Conservation (phyloP, 2,113 vertebrate genomes). For the Epinephelus fuscoguttatus region DNA sequence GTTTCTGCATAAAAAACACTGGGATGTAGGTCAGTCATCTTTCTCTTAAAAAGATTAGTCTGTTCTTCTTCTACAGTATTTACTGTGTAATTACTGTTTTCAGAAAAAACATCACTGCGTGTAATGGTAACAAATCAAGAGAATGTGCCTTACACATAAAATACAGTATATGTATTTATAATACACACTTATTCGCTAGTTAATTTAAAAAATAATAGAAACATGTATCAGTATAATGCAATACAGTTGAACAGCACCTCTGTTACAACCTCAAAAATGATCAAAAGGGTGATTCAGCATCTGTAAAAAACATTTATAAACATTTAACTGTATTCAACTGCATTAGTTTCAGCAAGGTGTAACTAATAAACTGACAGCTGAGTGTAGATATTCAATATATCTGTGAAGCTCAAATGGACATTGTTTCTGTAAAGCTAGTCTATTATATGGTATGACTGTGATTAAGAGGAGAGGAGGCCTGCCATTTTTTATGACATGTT, state of each 20-base stretch:
- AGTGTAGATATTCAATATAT: background rate
- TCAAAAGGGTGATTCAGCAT: background rate
- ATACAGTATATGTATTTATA: background rate
- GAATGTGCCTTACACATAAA: background rate
- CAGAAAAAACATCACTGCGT: background rate
- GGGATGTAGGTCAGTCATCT: background rate
- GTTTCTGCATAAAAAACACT: no score
- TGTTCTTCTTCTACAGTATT: background rate
- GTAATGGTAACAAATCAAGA: background rate
- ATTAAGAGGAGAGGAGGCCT: background rate
- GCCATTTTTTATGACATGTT: background rate
- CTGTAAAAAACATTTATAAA: background rate
- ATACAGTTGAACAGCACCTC: background rate
- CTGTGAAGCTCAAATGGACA: background rate
- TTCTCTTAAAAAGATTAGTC: no score
- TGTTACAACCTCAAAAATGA: background rate
- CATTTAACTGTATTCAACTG: no score
- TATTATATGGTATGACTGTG: background rate
- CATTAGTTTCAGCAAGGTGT: background rate
- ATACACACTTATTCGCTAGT: background rate
- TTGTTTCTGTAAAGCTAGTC: background rate
- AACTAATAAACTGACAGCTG: background rate
- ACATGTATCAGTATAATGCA: background rate
- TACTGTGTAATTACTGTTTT: background rate
- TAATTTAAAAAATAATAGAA: background rate